Base-by-base conservation (phyloP, 2,797 vertebrate genomes). In the Taenioides sp. region DNA sequence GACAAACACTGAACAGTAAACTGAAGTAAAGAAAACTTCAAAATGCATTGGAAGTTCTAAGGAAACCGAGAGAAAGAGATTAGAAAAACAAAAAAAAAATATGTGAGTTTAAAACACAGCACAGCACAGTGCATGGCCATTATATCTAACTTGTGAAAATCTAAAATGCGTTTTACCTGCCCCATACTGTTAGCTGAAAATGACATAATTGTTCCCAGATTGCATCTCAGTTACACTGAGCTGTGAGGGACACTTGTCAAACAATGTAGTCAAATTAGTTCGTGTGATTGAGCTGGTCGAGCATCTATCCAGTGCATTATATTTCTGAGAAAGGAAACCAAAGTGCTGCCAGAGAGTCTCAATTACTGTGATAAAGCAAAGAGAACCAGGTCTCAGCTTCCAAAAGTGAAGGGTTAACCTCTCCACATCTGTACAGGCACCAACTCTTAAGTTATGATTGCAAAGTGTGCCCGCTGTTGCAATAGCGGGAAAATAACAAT, bases 211-310 rank as follows among this genome's bases (percentile, higher is more conserved):
- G 90, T 94, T 95, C 92, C 93, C 81, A 94, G 94, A 94, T 93
- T 94, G 90, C 90, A 91, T 90, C 91, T 87, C 87, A 85, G 88
- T 92, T 89, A 86, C 88, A 89, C 89, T 86, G 86, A 94, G 92
- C 92, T 84, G 88, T 78, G 91, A 91, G 90, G 87, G 89, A 95
- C 89, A 93, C 81, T 90, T 89, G 80, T 94, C 92, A 94, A 95
- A 95, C 92, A 96, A 91, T 91, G 92, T 89, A 87, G 90, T 93
- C 88, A 95, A 91, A 93, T 94, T 94, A 94, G 89, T 92, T 90
- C 92, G 91, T 95, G 92, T 94, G 94, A 94, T 91, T 95, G 93
- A 90, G 88, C 91, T 70, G 83, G 85, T 82, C 78, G 89, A 92
- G 81, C 88, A 88, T 94, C 91, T 88, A 91, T 94, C 90, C 91